A percentile compares a stretch with the other conserved stretches of the same genome.
Conservation (phyloP, 2,113 vertebrate genomes). For the Zosterops japonicus region DNA sequence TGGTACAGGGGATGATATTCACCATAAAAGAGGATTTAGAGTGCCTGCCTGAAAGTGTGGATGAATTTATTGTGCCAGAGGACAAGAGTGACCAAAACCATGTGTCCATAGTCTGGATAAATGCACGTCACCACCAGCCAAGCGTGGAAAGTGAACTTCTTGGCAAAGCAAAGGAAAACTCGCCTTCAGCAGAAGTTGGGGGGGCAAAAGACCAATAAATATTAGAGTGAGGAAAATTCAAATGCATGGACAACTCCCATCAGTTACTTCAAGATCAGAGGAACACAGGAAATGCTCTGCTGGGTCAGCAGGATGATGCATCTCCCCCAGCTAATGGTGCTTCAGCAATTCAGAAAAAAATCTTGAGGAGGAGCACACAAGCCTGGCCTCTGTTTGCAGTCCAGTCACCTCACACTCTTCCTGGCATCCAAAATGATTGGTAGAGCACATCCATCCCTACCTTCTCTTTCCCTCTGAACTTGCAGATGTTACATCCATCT, state of each 20-base stretch:
- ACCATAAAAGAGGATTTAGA: neutral
- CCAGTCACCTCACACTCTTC: neutral
- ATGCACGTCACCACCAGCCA: neutral
- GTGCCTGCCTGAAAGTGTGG: neutral
- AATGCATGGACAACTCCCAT: neutral
- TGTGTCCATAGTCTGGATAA: neutral
- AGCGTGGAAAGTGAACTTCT: neutral
- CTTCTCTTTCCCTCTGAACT: slow-evolving; percentile 9
- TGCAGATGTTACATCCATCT: neutral
- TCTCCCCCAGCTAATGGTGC: neutral
- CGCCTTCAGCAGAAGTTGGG: neutral
- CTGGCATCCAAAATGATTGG: neutral
- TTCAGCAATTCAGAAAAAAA: neutral
- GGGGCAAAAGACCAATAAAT: neutral
- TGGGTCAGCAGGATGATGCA: neutral
- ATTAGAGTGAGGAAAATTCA: neutral
- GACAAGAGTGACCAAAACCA: neutral
- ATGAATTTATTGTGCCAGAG: neutral
- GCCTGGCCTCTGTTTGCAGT: neutral
- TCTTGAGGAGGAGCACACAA: neutral
- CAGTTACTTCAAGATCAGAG: neutral
- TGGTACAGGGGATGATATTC: neutral
- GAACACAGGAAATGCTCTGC: neutral
- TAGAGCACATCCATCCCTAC: neutral
- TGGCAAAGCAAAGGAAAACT: neutral